phyloP scores from a whole-genome alignment of 2,888 invertebrate species.

The Molanna angustata region DNA sequence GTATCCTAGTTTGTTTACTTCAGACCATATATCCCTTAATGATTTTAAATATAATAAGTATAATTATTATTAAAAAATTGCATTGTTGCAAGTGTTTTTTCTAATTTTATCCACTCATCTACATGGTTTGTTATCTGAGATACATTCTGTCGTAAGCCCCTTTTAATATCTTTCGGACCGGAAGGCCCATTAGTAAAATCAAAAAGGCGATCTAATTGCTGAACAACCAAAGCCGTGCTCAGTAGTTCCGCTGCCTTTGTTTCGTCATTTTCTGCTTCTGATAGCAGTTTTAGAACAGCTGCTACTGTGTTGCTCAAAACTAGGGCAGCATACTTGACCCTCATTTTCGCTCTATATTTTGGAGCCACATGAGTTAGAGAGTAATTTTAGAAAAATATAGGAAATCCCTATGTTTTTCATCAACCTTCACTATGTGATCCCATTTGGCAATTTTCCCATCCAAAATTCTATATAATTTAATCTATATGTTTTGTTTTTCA shows the following conservation, averaged over 20 bases:
- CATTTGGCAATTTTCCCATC: background rate
- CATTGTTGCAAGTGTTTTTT: background rate
- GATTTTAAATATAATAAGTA: background rate
- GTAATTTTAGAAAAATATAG: background rate
- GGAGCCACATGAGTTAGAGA: background rate
- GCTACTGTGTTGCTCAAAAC: constrained; percentile 3
- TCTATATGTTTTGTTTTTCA: too few species aligned
- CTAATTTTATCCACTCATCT: background rate
- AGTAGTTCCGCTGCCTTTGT: background rate
- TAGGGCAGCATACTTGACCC: constrained; percentile 3
- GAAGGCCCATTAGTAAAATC: constrained; percentile 2
- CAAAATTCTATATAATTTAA: too few species aligned
- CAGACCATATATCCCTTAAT: background rate
- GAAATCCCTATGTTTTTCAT: constrained; percentile 1
- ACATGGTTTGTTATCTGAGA: background rate
- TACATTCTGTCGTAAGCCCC: background rate
- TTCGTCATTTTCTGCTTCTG: constrained; percentile 1
- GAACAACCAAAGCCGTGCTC: background rate
- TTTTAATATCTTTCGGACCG: background rate
- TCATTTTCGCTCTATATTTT: constrained; percentile 2
- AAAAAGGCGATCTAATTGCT: background rate
- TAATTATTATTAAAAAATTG: background rate
- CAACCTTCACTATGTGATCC: background rate
- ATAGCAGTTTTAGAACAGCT: background rate
- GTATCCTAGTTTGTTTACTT: background rate